phyloP scores from a whole-genome alignment of 1,140 invertebrate genomes.

The Zaprionus lachaisei region DNA sequence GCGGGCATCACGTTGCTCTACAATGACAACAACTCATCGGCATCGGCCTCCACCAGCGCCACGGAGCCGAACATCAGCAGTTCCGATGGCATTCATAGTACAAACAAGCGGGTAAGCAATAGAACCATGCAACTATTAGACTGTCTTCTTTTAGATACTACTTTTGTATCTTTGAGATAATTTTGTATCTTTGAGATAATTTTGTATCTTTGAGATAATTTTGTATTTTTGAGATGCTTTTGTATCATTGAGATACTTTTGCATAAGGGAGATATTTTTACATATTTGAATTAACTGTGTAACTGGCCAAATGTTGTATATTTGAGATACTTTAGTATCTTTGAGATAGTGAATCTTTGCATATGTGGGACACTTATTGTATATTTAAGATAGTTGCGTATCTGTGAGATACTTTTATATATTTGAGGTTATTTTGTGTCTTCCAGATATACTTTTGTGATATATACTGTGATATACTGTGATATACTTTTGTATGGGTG shows the following conservation, averaged over 20 bases:
- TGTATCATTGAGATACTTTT: background rate
- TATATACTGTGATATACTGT: no score
- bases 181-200: background rate
- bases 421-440: no score
- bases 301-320: no score
- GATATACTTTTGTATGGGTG: no score
- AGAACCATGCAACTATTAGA: background rate
- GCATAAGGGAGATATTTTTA: background rate
- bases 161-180: background rate
- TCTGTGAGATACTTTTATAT: no score
- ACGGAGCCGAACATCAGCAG: slow-evolving; percentile 80
- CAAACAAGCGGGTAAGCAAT: slow-evolving; percentile 82
- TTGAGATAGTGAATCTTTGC: no score
- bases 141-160: background rate
- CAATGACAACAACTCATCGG: slow-evolving; percentile 72
- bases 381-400: no score
- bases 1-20: slow-evolving; percentile 77
- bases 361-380: no score
- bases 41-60: slow-evolving; percentile 72
- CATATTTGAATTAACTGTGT: no score
- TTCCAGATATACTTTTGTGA: no score
- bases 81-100: slow-evolving; percentile 84
- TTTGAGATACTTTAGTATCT: no score
- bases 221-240: background rate
- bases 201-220: background rate